Percentiles rank a stretch among this genome's conserved stretches.
Conservation (phyloP, 2,888 invertebrate genomes). For the Smittia aterrima region DNA sequence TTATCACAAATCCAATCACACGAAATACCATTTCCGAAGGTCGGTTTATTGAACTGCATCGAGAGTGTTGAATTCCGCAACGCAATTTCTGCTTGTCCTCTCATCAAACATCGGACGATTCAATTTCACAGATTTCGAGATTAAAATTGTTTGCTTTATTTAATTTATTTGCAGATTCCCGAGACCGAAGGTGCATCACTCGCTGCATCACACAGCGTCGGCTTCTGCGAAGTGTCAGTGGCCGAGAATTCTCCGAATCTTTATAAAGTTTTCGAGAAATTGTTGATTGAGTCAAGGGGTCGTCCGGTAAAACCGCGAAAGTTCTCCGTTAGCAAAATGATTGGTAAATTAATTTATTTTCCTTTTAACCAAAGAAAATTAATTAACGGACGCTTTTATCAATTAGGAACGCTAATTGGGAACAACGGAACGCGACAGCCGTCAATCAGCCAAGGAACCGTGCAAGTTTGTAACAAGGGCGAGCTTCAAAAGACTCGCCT, state of each 20-base stretch:
- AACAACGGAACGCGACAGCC: constrained; percentile 47
- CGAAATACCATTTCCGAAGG: neutral
- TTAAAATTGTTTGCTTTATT: too few species aligned
- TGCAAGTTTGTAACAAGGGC: constrained; percentile 61
- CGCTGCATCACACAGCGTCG: constrained; percentile 66
- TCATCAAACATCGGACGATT: neutral
- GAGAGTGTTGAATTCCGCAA: neutral
- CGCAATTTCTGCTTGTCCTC: neutral
- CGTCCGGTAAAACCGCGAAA: constrained; percentile 65
- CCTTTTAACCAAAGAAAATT: neutral
- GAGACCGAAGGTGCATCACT: constrained; percentile 68
- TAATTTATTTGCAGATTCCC: constrained; percentile 59
- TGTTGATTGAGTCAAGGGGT: constrained; percentile 66
- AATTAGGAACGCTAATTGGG: constrained; percentile 47
- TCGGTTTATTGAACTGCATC: constrained; percentile 2
- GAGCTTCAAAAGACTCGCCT: constrained; percentile 59
- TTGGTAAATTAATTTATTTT: constrained; percentile 58
- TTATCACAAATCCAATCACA: neutral
- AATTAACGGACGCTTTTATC: constrained; percentile 16
- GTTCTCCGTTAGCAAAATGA: constrained; percentile 77
- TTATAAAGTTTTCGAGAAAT: constrained; percentile 69
- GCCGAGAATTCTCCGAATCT: constrained; percentile 74
- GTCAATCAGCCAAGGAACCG: constrained; percentile 58
- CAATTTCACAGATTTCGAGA: neutral
- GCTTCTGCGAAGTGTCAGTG: constrained; percentile 78